Evolutionary conservation across 2,797 vertebrate genomes (phyloP).

Genomic region (Myotis vivesi): DNA sequence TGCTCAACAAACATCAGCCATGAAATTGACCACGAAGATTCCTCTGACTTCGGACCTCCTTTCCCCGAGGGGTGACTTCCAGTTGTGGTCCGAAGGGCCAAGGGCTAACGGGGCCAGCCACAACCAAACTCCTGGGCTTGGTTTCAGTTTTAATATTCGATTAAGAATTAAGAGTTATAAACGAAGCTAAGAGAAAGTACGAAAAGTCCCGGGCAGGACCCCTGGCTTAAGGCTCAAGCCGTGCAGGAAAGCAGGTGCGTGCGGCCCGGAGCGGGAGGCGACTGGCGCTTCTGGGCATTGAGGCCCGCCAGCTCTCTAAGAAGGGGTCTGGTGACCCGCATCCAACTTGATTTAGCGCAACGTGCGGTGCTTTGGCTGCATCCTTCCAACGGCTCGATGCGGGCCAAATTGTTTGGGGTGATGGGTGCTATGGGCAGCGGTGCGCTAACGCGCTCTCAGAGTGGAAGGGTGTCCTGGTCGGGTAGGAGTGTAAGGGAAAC

Average conservation of each 20-base stretch:
- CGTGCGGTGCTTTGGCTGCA: neutral
- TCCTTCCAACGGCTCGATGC: accelerated
- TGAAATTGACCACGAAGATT: accelerated
- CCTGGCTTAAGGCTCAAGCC: accelerated
- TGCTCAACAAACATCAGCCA: accelerated
- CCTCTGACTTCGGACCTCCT: neutral
- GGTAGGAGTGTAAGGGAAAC: neutral
- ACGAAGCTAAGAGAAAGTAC: accelerated
- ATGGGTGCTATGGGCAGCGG: neutral
- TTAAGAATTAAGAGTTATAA: neutral
- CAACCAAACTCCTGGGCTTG: neutral
- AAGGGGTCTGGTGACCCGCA: neutral
- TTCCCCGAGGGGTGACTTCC: neutral
- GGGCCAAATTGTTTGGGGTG: no score
- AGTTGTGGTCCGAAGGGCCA: no score
- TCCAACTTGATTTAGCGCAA: no score
- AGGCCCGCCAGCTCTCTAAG: neutral
- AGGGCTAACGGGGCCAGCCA: neutral
- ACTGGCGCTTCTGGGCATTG: accelerated
- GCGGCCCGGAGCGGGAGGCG: accelerated
- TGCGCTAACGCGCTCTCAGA: neutral
- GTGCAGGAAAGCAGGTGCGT: neutral
- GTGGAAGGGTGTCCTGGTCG: neutral
- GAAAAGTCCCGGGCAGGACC: neutral
- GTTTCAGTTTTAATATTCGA: neutral